Evolutionary conservation across 2,888 invertebrate genomes (phyloP).

Genomic region (Lysandra coridon): DNA sequence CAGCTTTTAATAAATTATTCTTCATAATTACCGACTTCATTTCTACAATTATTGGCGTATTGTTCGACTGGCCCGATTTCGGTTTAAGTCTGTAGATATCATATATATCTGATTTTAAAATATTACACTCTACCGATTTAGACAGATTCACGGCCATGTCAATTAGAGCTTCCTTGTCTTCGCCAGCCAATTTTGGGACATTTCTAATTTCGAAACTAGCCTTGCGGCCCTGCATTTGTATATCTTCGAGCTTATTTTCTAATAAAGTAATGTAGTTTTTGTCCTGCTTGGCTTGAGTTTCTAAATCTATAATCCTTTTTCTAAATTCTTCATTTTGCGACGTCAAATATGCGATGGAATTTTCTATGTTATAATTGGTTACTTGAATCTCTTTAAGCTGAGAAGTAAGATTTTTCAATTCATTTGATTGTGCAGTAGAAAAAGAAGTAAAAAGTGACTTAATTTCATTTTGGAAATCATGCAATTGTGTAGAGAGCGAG

Average conservation of each 20-base stretch:
- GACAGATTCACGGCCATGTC: slow-evolving; percentile 32
- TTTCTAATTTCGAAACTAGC: no score
- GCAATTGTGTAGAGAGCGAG: no score
- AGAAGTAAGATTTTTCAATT: no score
- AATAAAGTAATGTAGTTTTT: slow-evolving; percentile 36
- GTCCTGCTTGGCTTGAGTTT: slow-evolving; percentile 28
- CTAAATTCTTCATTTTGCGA: slow-evolving; percentile 35
- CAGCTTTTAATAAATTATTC: slow-evolving; percentile 35
- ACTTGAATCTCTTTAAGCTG: no score
- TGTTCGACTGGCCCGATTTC: background rate
- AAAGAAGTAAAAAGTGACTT: no score
- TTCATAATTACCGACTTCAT: background rate
- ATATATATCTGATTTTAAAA: slow-evolving; percentile 35
- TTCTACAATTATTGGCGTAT: slow-evolving; percentile 18
- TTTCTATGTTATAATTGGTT: no score
- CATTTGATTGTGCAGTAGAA: no score
- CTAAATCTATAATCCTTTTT: slow-evolving; percentile 31
- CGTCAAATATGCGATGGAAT: background rate
- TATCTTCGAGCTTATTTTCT: no score
- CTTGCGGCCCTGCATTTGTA: no score
- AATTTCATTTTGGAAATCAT: no score
- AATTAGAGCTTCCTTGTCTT: background rate
- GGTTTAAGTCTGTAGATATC: slow-evolving; percentile 19
- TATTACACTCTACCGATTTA: background rate
- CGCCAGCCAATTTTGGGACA: no score